These are phyloP conservation scores for Stenichneumon culpator DNA, from an alignment of 2,888 invertebrate species.

Conservation along the genomic window DNA sequence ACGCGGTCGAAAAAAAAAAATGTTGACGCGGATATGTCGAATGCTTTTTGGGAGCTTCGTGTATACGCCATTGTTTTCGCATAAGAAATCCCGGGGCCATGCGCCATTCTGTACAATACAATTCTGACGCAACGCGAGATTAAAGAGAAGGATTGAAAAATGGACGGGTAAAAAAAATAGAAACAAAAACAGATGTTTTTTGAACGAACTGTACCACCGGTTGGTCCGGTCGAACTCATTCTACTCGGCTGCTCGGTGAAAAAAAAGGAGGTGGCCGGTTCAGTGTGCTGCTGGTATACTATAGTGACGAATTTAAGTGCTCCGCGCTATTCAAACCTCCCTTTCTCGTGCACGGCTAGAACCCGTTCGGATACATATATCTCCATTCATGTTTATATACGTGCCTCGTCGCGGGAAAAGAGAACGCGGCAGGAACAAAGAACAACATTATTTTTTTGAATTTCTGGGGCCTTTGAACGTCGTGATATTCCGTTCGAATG, in stretches of 20 bases:
- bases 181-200: constrained; percentile 59
- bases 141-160: constrained; percentile 20
- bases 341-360: constrained; percentile 48
- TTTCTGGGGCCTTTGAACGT: constrained; percentile 16
- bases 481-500: constrained; percentile 11
- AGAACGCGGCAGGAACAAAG: constrained; percentile 34
- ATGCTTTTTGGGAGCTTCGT: not conserved
- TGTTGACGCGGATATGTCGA: not conserved
- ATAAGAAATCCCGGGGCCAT: not conserved
- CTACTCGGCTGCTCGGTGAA: constrained; percentile 50
- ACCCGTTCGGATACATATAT: constrained; percentile 40
- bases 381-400: constrained; percentile 56
- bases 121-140: not conserved
- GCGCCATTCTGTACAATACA: constrained; percentile 1
- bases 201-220: constrained; percentile 71
- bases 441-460: constrained; percentile 26
- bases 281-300: constrained; percentile 50
- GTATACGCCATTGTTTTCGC: constrained; percentile 16
- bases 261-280: constrained; percentile 55
- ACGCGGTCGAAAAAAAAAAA: constrained; percentile 4
- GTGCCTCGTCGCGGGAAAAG: constrained; percentile 35
- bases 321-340: constrained; percentile 59
- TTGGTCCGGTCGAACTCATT: constrained; percentile 67
- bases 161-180: not conserved
- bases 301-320: constrained; percentile 68